Conservation (phyloP, 2,888 invertebrate genomes). For the Cerastis leucographa region DNA sequence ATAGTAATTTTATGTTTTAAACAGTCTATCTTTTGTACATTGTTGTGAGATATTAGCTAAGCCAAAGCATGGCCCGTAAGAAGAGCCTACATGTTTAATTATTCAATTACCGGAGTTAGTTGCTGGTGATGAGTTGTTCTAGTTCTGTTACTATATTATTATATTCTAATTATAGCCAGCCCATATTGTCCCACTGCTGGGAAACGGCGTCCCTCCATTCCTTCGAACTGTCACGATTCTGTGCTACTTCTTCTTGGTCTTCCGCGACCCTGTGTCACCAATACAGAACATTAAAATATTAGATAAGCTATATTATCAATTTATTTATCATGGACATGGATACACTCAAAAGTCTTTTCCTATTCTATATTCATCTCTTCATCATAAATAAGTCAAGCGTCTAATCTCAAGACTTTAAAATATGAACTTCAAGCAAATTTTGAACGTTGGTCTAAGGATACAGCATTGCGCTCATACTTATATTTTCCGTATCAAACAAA, state of each 20-base stretch:
- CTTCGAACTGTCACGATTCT: no score
- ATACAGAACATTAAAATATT: no score
- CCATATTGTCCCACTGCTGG: no score
- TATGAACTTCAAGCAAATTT: slow-evolving; percentile 51
- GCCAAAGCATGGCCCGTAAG: no score
- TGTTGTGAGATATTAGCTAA: neutral
- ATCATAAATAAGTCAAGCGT: neutral
- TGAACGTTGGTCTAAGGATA: slow-evolving; percentile 63
- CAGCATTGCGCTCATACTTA: slow-evolving; percentile 85
- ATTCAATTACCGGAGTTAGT: no score
- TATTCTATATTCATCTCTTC: neutral
- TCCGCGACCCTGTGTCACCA: no score
- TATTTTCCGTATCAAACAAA: slow-evolving; percentile 90
- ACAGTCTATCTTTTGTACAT: neutral
- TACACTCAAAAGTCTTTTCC: neutral
- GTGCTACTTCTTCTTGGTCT: no score
- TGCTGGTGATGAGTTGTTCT: neutral
- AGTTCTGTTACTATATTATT: neutral
- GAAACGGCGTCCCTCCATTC: no score
- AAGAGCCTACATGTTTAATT: neutral
- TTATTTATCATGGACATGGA: no score
- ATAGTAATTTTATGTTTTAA: neutral
- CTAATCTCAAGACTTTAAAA: slow-evolving; percentile 41
- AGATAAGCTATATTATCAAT: no score
- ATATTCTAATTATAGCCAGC: neutral